These are phyloP conservation scores for Catostylus mosaicus DNA, from an alignment of 30 jellyfish, hydroid and myxozoan genomes.

Conservation along the genomic window DNA sequence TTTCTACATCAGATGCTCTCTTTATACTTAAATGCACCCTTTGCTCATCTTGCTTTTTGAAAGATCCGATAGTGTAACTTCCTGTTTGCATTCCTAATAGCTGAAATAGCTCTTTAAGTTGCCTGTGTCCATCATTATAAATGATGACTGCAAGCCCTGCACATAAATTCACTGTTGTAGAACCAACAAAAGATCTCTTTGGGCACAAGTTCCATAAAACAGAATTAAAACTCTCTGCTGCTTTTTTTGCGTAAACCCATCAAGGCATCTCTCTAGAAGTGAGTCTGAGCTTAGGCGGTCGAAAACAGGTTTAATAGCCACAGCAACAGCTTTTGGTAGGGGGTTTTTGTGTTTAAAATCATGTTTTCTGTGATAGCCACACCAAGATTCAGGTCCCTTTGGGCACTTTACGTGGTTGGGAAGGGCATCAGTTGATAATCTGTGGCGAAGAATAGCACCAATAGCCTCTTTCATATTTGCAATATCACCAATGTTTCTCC, in stretches of 20 bases:
- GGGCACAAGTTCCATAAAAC: slow-evolving; percentile 17
- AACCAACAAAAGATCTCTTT: slow-evolving; percentile 5
- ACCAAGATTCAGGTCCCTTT: slow-evolving; percentile 3
- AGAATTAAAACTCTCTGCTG: not conserved
- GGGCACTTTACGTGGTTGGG: not conserved
- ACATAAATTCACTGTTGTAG: not conserved
- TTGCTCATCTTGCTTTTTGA: not conserved
- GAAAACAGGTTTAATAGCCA: not conserved
- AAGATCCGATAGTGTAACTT: not conserved
- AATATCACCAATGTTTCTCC: slow-evolving; percentile 22
- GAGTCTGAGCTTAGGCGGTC: not conserved
- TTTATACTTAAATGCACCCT: not conserved
- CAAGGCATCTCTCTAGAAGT: slow-evolving; percentile 1
- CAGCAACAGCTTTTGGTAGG: slow-evolving; percentile 4
- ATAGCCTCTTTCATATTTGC: slow-evolving; percentile 36
- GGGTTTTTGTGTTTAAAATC: slow-evolving; percentile 1
- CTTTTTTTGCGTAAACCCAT: slow-evolving; percentile 4
- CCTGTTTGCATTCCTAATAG: not conserved
- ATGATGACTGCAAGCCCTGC: not conserved
- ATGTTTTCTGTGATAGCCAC: slow-evolving; percentile 1
- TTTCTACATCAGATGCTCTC: slow-evolving; percentile 9
- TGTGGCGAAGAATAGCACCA: slow-evolving; percentile 24
- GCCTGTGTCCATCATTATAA: slow-evolving; percentile 6
- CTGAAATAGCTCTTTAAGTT: not conserved
- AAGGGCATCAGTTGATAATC: not conserved